A percentile compares a stretch with the other conserved stretches of the same genome.
Evolutionary conservation across 2,888 invertebrate genomes (phyloP).

Genomic region (Boloria euphrosyne): DNA sequence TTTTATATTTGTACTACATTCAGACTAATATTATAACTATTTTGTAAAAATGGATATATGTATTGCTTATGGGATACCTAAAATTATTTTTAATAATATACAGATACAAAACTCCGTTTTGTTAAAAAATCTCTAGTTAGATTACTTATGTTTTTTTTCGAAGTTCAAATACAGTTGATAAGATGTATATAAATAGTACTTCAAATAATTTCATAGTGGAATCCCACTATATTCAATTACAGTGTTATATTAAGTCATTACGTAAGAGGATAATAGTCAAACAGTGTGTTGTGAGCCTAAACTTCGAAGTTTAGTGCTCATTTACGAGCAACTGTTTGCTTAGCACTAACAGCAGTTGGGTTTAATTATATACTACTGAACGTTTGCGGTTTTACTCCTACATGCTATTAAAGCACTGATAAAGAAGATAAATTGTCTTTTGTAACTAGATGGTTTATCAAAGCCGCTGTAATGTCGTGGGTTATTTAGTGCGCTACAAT

Average conservation of each 20-base stretch:
- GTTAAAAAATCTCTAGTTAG: neutral
- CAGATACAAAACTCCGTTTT: too few relatives aligned
- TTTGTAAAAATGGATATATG: too few relatives aligned
- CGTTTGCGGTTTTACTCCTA: neutral
- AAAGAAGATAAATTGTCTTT: neutral
- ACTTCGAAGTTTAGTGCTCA: conserved; percentile 33
- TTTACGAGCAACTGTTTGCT: conserved; percentile 31
- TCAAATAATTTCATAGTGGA: neutral
- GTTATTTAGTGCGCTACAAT: too few relatives aligned
- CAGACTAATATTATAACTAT: too few relatives aligned
- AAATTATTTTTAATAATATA: too few relatives aligned
- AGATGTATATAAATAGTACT: neutral
- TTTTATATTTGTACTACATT: too few relatives aligned
- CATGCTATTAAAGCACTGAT: neutral
- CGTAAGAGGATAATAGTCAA: conserved; percentile 16
- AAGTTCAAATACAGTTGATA: neutral
- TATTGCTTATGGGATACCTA: too few relatives aligned
- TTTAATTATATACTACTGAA: conserved; percentile 16
- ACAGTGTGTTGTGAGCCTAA: conserved; percentile 23
- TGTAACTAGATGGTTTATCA: too few relatives aligned
- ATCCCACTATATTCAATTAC: neutral
- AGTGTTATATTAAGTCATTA: conserved; percentile 24
- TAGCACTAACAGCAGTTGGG: conserved; percentile 20
- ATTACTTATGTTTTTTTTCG: neutral
- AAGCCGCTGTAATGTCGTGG: too few relatives aligned